Percentiles rank a stretch among this genome's conserved stretches.
Conservation (phyloP, 2,888 invertebrate genomes). For the Noctua fimbriata region DNA sequence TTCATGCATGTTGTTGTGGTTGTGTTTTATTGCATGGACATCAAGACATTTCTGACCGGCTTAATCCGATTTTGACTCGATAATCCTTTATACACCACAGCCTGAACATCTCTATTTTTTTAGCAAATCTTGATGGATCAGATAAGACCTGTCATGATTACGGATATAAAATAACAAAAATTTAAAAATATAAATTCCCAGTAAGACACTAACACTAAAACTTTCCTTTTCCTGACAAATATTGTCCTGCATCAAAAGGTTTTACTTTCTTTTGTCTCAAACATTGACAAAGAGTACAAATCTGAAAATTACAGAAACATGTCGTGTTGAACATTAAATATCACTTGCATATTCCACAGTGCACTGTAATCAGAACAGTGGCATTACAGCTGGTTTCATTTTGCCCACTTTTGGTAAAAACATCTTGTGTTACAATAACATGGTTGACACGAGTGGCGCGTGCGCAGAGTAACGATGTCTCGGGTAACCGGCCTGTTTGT, state of each 20-base stretch:
- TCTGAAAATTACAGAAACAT: constrained; percentile 24
- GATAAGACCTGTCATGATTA: not conserved
- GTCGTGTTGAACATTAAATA: constrained; percentile 29
- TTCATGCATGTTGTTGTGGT: too few species aligned
- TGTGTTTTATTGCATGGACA: not conserved
- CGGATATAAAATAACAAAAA: not conserved
- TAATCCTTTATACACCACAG: not conserved
- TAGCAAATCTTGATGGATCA: not conserved
- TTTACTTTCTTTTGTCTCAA: constrained; percentile 23
- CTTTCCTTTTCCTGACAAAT: not conserved
- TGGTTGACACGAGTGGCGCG: constrained; percentile 65
- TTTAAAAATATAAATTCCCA: not conserved
- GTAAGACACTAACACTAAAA: not conserved
- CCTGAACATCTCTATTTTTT: not conserved
- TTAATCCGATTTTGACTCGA: not conserved
- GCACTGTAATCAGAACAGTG: constrained; percentile 54
- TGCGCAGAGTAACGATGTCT: constrained; percentile 66
- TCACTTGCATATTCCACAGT: constrained; percentile 34
- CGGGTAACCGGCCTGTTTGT: constrained; percentile 58
- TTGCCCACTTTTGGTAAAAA: constrained; percentile 65
- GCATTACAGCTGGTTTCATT: constrained; percentile 63
- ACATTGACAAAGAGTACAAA: not conserved
- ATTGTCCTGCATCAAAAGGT: constrained; percentile 10
- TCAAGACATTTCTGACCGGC: not conserved
- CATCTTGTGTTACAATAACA: constrained; percentile 71